Base-by-base conservation (phyloP, 2,888 invertebrate genomes). In the Anoplius nigerrimus region DNA sequence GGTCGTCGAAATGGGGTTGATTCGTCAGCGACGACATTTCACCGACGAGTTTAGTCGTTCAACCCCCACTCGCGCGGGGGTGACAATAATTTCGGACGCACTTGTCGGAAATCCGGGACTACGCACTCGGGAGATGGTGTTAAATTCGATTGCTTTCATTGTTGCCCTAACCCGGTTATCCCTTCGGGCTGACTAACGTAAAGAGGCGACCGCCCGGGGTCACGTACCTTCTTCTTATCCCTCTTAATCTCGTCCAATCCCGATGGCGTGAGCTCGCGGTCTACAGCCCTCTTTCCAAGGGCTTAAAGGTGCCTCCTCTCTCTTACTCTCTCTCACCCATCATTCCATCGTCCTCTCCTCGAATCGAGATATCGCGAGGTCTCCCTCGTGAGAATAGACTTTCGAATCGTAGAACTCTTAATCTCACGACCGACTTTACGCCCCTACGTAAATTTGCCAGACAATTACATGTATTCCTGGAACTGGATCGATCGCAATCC, bases 121-220 rank as follows among this genome's bases (percentile, higher is more conserved):
- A 76, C 75, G 79, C 81, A 76, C 78, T 79, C 78, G 74, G 75
- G 81, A 82, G 84, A 82, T 81, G 79, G 82, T 79, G 85, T 84
- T 86, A 85, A 87, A 87, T 87, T 87, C 83, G 80, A 87, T 87
- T 87, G 86, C 85, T 84, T 83, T 85, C 85, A 86, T 87, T 87
- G 87, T 86, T 84, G 82, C 80, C 78, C 79, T 86, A 87, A 87
- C 84, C 72, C 61, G 66, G 85, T 86, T 87, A 86, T 85, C 82
- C 84, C 80, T 79, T 67, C 75, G 74, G 76, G 78, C 80, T 72
- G 80, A 80, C 76, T 72, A 75, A 79, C 75, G 79, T 78, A 78
- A 80, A 79, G 82, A 80, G 75, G 69, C 79, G 75, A 74, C 79
- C 73, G 74, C 81, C 79, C 75, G 73, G 75, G 76, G 82, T 84